Percentiles rank a stretch among this genome's conserved stretches.
Conservation (phyloP, 2,797 vertebrate genomes). For the Dryobates pubescens region DNA sequence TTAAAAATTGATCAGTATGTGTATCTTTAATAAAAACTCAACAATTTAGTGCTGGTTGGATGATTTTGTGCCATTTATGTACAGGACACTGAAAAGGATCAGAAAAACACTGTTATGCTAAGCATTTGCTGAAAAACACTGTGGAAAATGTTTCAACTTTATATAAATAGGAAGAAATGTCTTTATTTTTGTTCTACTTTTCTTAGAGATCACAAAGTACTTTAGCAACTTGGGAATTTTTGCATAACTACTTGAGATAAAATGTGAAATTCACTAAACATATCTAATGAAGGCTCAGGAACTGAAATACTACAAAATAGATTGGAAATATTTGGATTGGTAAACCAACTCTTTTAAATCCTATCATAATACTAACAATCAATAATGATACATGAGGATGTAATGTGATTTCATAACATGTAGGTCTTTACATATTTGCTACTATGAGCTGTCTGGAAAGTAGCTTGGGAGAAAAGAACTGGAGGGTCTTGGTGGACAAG, state of each 20-base stretch:
- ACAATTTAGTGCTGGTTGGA: neutral
- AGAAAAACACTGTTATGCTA: neutral
- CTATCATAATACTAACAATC: neutral
- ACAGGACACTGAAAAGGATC: neutral
- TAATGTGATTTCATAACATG: neutral
- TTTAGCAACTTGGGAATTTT: neutral
- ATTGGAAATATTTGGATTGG: neutral
- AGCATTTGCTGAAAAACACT: neutral
- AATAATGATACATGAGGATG: neutral
- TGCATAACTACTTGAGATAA: neutral
- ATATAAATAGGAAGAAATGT: neutral
- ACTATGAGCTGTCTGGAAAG: neutral
- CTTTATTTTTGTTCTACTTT: neutral
- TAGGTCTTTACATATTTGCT: neutral
- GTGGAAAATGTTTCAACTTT: neutral
- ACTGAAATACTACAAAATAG: neutral
- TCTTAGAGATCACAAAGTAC: neutral
- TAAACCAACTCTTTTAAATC: neutral
- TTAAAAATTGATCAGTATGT: neutral
- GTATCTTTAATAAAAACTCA: neutral
- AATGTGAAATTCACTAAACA: neutral
- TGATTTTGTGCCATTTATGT: neutral
- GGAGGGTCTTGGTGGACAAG: neutral
- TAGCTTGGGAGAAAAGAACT: neutral
- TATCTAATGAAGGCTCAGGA: neutral